Percentiles rank a stretch among this genome's conserved stretches.
Evolutionary conservation across 2,113 vertebrate genomes (phyloP).

Genomic region (Oplegnathus fasciatus): DNA sequence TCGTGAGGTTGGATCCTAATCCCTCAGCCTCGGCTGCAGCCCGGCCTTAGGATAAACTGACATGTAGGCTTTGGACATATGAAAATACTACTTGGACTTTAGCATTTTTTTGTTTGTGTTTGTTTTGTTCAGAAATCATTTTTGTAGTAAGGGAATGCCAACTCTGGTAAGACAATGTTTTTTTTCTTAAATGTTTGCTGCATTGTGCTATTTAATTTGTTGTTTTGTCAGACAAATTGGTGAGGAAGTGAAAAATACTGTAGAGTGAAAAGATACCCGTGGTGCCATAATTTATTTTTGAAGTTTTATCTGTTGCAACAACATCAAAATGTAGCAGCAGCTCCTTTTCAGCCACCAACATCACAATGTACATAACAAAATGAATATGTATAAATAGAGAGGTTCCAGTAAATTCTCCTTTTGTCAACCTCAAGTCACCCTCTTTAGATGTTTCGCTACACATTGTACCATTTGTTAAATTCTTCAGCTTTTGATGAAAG

Average conservation of each 20-base stretch:
- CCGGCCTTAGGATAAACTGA: conserved; percentile 80
- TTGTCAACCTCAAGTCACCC: neutral
- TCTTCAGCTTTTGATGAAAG: neutral
- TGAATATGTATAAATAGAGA: neutral
- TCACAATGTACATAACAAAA: neutral
- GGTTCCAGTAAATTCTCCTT: neutral
- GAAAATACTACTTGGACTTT: conserved; percentile 72
- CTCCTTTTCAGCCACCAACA: neutral
- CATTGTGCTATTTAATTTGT: conserved; percentile 4
- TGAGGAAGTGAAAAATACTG: neutral
- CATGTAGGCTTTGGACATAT: conserved; percentile 73
- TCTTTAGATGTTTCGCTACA: neutral
- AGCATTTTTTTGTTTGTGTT: conserved; percentile 32
- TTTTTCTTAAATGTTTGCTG: conserved; percentile 2
- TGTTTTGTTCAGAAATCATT: conserved; percentile 28
- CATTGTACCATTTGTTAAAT: neutral
- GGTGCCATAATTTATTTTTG: neutral
- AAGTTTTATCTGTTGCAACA: neutral
- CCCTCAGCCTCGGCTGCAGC: conserved; percentile 82
- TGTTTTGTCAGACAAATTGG: conserved; percentile 14
- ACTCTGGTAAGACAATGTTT: conserved; percentile 82
- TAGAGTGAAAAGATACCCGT: neutral
- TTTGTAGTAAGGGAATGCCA: conserved; percentile 59
- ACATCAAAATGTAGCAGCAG: neutral
- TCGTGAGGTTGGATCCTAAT: conserved; percentile 88